Conservation (phyloP, 2,113 vertebrate species). For the Podarcis raffonei region DNA sequence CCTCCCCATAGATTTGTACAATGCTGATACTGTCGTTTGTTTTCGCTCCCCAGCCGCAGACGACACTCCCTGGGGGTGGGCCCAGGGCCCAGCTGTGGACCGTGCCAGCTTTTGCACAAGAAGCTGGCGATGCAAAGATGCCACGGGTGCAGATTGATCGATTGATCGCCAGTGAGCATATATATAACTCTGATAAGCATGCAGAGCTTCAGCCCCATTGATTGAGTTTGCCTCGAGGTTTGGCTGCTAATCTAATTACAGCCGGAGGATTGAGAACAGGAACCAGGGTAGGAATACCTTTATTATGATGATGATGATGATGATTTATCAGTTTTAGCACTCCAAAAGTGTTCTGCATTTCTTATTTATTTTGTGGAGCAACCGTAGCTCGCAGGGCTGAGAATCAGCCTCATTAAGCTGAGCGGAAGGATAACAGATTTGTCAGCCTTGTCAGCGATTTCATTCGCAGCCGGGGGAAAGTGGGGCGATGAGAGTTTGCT, state of each 20-base stretch:
- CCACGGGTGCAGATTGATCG: neutral
- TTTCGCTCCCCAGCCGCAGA: too few species aligned
- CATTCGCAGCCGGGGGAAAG: neutral
- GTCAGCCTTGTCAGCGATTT: neutral
- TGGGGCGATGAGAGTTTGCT: rapidly evolving
- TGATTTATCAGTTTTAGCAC: neutral
- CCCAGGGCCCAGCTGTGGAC: neutral
- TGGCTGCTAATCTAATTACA: slow-evolving; percentile 4
- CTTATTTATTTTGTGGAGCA: neutral
- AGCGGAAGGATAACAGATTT: neutral
- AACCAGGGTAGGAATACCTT: neutral
- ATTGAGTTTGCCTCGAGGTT: neutral
- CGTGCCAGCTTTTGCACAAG: neutral
- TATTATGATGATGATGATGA: neutral
- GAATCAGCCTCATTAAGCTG: neutral
- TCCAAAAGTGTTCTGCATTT: neutral
- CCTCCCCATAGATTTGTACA: too few species aligned
- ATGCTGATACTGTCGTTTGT: too few species aligned
- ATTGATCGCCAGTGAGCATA: neutral
- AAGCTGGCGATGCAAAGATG: neutral
- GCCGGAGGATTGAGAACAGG: neutral
- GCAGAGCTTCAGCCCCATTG: neutral
- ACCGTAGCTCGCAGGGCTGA: neutral
- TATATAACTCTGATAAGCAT: neutral
- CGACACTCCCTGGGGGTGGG: neutral